Base-by-base conservation (phyloP, 2,797 vertebrate species). In the Hylomyscus alleni region DNA sequence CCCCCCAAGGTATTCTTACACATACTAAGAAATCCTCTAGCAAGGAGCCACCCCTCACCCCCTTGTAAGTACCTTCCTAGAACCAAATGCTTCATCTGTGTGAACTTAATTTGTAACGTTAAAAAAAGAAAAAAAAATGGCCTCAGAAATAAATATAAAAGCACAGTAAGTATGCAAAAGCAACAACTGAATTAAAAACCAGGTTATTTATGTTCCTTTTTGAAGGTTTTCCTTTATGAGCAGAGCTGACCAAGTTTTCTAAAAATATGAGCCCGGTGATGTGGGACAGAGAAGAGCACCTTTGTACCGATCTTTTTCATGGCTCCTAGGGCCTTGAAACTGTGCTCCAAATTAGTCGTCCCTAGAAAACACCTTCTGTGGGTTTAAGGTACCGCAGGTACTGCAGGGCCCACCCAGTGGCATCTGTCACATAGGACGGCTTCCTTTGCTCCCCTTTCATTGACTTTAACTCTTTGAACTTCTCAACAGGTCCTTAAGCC, bases 231-330 rank as follows among this genome's bases (percentile, higher is more conserved):
- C 31, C 52, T 93, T 91, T 84, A 58, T 72, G 69, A 80, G 44
- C 52, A 54, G 47, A 82, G 76, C 65, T 81, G 58, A 77, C 73
- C 90, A 82, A 50, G 22, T 95, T 95, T 95, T 95, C 89, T 89
- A 72, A 96, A 96, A 95, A 93, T 72, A 52, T 0, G 29, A 96
- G 81, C 58, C n/a, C 37, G 44, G 0, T 26, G 90, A 88, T 14
- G 2, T 34, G 80, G 82, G 75, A 58, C 34, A 83, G 93, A 94
- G 89, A 90, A 86, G n/a, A 52, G 40, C 13, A 89, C 37, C 65
- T 94, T 96, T 37, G 37, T 54, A 58, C 54, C 31, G 47, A 19
- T 44, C 20, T 75, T 94, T 72, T 60, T 84, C 84, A 82, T 15
- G 77, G 90, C 54, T 88, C 31, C 77, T 20, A 73, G 54, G 56